phyloP scores from a whole-genome alignment of 2,888 invertebrate species.

The Exocentrus adspersus region DNA sequence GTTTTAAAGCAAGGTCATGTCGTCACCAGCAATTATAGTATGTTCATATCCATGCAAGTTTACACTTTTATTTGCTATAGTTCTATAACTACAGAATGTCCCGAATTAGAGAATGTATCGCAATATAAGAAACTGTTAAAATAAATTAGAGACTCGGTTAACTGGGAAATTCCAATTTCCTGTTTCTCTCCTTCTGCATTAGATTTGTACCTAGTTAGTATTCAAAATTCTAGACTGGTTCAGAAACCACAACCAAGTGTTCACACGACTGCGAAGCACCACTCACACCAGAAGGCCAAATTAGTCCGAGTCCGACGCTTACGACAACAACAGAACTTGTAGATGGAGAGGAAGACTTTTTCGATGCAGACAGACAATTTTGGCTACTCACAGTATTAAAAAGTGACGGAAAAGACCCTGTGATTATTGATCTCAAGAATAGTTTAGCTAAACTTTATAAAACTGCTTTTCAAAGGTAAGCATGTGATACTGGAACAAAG shows the following conservation, averaged over 20 bases:
- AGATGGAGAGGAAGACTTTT: slow-evolving; percentile 46
- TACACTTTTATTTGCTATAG: no score
- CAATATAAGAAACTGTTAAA: no score
- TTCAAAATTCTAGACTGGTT: slow-evolving; percentile 30
- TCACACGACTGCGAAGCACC: slow-evolving; percentile 65
- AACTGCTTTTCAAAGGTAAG: slow-evolving; percentile 81
- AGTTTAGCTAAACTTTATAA: slow-evolving; percentile 81
- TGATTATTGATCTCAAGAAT: slow-evolving; percentile 73
- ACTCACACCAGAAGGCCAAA: slow-evolving; percentile 62
- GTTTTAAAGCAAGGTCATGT: no score
- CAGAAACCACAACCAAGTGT: slow-evolving; percentile 63
- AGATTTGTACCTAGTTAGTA: no score
- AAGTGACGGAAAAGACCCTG: slow-evolving; percentile 64
- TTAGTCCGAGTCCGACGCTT: slow-evolving; percentile 64
- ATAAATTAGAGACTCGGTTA: no score
- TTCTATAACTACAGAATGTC: no score
- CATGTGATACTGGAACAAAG: no score
- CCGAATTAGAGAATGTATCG: no score
- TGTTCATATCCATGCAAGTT: no score
- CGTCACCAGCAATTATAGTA: no score
- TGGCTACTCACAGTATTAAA: slow-evolving; percentile 84
- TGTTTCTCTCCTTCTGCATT: no score
- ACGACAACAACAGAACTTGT: slow-evolving; percentile 42
- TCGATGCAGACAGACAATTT: slow-evolving; percentile 74
- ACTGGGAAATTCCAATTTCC: no score